These are phyloP conservation scores for Pseudolaguvia tuberculata DNA, from an alignment of 2,113 vertebrate genomes.

Conservation along the genomic window DNA sequence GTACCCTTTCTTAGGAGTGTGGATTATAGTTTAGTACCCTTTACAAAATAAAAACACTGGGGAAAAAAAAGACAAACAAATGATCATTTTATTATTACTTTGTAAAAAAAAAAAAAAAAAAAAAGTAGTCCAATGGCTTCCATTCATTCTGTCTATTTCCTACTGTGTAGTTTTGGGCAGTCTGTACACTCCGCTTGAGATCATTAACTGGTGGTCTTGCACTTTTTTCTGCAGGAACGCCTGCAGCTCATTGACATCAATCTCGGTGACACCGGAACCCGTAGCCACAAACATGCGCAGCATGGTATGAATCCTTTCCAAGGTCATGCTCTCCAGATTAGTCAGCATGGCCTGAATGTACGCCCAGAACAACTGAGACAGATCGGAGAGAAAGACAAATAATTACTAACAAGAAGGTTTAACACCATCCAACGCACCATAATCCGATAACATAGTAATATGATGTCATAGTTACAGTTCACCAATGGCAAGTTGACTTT, in stretches of 20 bases:
- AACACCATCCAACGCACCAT: neutral
- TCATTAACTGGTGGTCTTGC: slow-evolving; percentile 84
- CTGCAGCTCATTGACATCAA: slow-evolving; percentile 89
- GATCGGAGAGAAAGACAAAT: neutral
- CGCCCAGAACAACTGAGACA: slow-evolving; percentile 88
- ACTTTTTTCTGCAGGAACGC: slow-evolving; percentile 93
- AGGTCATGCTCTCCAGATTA: slow-evolving; percentile 91
- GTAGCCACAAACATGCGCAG: slow-evolving; percentile 95
- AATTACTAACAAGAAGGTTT: neutral
- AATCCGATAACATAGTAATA: neutral
- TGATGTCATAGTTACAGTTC: neutral
- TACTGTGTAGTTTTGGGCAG: slow-evolving; percentile 79
- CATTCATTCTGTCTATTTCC: neutral
- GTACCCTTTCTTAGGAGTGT: no score
- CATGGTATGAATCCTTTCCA: slow-evolving; percentile 97
- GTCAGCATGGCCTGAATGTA: slow-evolving; percentile 99
- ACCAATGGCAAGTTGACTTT: neutral
- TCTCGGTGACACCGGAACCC: slow-evolving; percentile 86
- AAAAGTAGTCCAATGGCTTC: neutral
- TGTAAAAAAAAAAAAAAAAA: neutral
- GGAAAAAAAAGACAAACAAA: no score
- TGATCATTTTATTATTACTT: slow-evolving; percentile 39
- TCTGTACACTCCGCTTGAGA: slow-evolving; percentile 83
- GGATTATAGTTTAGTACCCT: no score
- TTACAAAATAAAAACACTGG: no score